Evolutionary conservation across 2,797 vertebrate species (phyloP), one percentile per base, ranked within the genome.

Genomic region (Rhyacichthys aspro): DNA sequence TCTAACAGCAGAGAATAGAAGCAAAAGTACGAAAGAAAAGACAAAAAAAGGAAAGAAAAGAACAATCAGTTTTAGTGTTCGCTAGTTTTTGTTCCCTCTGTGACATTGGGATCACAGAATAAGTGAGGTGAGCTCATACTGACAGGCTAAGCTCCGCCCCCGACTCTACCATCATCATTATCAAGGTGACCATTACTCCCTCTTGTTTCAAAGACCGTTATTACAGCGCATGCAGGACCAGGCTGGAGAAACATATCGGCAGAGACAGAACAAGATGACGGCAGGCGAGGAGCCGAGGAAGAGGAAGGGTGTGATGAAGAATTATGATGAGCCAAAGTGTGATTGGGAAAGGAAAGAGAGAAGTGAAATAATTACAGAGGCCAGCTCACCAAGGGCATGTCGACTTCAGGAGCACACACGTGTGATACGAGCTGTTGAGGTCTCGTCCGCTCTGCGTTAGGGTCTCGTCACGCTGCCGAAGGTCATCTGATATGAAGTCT

Each of bases 171-270:
- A 82, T 78, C 67, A 75, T 88, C 85, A 86, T 89, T 86, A 87
- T 73, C 83, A 89, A 88, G 83, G 86, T 89, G 86, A 86, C 83
- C 80, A 86, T 86, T 85, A 85, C 75, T 67, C 79, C 79, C 76
- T 55, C 84, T 76, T 72, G 78, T 85, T 79, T 83, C 87, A 86
- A 86, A 88, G 79, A 76, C 66, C 16, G 75, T 85, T 83, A 88
- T 90, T 88, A 87, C 17, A 17, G 67, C 66, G 61, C 64, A 82
- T 73, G 63, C 76, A 43, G 64, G 58, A 72, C 63, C 48, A 61
- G 47, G n/a, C 47, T 44, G 57, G 60, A 69, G 46, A 61, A 77
- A 71, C 69, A 82, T 81, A 84, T 84, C 76, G 81, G 78, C 66
- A 11, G 48, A 85, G 86, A 82, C 79, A 80, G 84, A 83, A 80